A percentile compares a stretch with the other conserved stretches of the same genome.
Conservation (phyloP, 2,888 invertebrate genomes). For the Ormyrus pomaceus region DNA sequence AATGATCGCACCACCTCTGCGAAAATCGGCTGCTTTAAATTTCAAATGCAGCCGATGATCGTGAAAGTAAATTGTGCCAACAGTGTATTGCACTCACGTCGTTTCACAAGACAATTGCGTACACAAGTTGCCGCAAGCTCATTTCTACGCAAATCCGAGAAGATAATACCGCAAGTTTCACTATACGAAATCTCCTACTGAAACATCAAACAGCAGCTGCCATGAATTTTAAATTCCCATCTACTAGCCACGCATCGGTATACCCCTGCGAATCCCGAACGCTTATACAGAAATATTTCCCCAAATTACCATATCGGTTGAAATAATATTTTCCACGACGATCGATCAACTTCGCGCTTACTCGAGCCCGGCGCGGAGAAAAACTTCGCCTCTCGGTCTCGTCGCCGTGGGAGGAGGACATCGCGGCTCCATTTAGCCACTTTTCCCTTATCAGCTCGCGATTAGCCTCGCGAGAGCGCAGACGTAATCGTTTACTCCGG, state of each 20-base stretch:
- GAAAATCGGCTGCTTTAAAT: neutral
- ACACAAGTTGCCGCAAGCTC: neutral
- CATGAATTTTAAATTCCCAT: no score
- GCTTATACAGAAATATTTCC: no score
- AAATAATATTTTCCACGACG: no score
- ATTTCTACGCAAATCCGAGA: neutral
- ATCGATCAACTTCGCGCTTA: no score
- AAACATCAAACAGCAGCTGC: no score
- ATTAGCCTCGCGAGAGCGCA: neutral
- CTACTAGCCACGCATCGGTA: no score
- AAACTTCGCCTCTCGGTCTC: neutral
- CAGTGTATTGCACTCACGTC: neutral
- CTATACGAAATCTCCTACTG: no score
- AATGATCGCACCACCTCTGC: neutral
- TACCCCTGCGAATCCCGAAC: no score
- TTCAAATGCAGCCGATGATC: neutral
- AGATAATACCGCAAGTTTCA: no score
- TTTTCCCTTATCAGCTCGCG: neutral
- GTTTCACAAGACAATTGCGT: slow-evolving; percentile 21
- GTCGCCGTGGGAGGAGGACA: no score
- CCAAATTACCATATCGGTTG: no score
- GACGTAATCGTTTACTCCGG: neutral
- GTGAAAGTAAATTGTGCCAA: slow-evolving; percentile 1
- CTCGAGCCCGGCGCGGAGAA: neutral
- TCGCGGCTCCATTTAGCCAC: neutral